Evolutionary conservation across 2,888 invertebrate genomes (phyloP), one percentile per base, ranked within the genome.

Genomic region (Torymus tubicola): DNA sequence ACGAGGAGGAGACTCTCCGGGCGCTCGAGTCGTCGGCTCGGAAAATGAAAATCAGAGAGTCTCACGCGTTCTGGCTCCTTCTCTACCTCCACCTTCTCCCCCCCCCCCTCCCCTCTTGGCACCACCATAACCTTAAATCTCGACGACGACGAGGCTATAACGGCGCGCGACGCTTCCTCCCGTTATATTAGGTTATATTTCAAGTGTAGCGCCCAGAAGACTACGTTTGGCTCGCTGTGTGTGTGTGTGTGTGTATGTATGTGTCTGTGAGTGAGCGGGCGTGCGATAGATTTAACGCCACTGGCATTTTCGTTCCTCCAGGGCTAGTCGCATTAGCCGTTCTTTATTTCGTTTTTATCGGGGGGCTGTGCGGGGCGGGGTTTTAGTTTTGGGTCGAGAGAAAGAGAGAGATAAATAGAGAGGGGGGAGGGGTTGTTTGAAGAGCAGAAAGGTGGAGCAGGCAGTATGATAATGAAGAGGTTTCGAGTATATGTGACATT

Each of bases 171-270:
- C 21, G 77, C 57, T 63, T 63, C 57, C 57, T 52, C 14, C 61
- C 74, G 76, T 64, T 76, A 76, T 81, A 81, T 81, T 81, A 79
- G 81, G 81, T 81, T 81, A 81, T 81, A 81, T 79, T 78, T 81
- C 71, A 79, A 78, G 67, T 52, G 63, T 70, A 67, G 71, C 75
- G 24, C 58, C 67, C 21, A 21, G 64, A 72, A 24, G 76, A 24
- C 55, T 14, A 21, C 55, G 69, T 13, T 63, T 4, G 31, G 31
- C 2, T 31, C 1, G 31, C 31, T 31, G 31, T 31, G 31, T 31
- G 31, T 31, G 4, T 5, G 31, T 31, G 31, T 31, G 3, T 31
- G 31, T 31, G 31, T 31, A 31, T 5, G 31, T 31, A 31, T 5
- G 31, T 31, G 31, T 31, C 0, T 31, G 31, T 31, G 31, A 31